These are phyloP conservation scores for Willisornis vidua DNA, from an alignment of 2,113 vertebrate genomes.

Conservation along the genomic window DNA sequence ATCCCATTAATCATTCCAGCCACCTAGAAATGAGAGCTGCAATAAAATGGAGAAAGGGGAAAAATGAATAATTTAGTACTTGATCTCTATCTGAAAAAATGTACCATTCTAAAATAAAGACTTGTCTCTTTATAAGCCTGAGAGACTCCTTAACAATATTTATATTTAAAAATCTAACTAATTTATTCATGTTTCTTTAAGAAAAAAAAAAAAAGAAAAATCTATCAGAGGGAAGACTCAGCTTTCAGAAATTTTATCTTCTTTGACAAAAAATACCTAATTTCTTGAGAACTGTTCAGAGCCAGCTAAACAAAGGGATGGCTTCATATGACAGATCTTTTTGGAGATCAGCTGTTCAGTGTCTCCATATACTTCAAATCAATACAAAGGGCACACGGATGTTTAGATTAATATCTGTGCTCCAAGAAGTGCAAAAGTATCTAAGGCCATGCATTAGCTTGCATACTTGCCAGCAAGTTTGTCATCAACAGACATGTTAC, in stretches of 20 bases:
- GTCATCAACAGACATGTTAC: background rate
- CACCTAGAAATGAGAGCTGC: conserved; percentile 40
- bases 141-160: background rate
- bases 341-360: conserved; percentile 14
- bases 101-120: conserved; percentile 1
- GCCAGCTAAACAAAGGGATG: background rate
- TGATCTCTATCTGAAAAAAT: conserved; percentile 57
- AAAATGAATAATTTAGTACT: conserved; percentile 61
- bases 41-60: conserved; percentile 14
- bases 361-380: conserved; percentile 34
- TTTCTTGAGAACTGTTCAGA: background rate
- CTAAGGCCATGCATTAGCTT: background rate
- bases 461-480: background rate
- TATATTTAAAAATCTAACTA: background rate
- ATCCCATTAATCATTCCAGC: conserved; percentile 70
- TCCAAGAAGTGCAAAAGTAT: conserved; percentile 21
- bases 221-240: background rate
- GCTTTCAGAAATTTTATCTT: background rate
- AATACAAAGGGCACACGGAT: background rate
- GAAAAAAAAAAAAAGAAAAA: background rate
- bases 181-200: background rate
- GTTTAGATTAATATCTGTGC: conserved; percentile 7
- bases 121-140: background rate
- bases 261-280: background rate
- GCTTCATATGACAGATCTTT: background rate